Evolutionary conservation across 2,113 vertebrate species (phyloP).

Genomic region (Thunnus maccoyii): DNA sequence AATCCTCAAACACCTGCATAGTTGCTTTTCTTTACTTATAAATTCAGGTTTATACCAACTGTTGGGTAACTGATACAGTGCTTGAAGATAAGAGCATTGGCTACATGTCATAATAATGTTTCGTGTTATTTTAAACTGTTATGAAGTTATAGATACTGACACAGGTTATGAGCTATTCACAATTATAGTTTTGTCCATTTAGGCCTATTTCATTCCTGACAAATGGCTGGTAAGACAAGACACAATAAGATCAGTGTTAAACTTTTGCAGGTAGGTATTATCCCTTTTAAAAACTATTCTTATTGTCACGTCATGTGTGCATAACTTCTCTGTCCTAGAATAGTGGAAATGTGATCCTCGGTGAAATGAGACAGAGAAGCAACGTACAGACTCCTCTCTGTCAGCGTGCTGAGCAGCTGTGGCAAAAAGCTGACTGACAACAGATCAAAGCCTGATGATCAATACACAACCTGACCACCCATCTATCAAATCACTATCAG

Average conservation of each 20-base stretch:
- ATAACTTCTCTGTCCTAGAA: neutral
- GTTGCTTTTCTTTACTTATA: neutral
- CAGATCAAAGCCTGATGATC: slow-evolving; percentile 52
- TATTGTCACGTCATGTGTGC: too few relatives aligned
- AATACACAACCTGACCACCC: slow-evolving; percentile 14
- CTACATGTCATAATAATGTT: neutral
- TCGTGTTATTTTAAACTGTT: neutral
- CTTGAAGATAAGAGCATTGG: too few relatives aligned
- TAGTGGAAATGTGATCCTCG: neutral
- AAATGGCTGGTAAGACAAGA: neutral
- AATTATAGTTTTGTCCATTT: neutral
- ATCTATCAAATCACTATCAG: slow-evolving; percentile 43
- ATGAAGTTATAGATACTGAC: neutral
- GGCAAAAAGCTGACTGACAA: slow-evolving; percentile 48
- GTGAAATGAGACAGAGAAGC: neutral
- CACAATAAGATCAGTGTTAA: too few relatives aligned
- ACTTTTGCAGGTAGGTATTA: too few relatives aligned
- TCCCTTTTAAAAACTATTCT: too few relatives aligned
- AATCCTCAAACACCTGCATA: neutral
- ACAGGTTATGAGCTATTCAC: too few relatives aligned
- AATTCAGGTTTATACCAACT: too few relatives aligned
- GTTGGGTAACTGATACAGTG: too few relatives aligned
- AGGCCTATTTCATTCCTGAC: neutral
- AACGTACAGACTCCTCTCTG: neutral
- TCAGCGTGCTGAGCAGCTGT: slow-evolving; percentile 37